Conservation (phyloP, 2,888 invertebrate species). For the Pristionchus maxplancki region DNA sequence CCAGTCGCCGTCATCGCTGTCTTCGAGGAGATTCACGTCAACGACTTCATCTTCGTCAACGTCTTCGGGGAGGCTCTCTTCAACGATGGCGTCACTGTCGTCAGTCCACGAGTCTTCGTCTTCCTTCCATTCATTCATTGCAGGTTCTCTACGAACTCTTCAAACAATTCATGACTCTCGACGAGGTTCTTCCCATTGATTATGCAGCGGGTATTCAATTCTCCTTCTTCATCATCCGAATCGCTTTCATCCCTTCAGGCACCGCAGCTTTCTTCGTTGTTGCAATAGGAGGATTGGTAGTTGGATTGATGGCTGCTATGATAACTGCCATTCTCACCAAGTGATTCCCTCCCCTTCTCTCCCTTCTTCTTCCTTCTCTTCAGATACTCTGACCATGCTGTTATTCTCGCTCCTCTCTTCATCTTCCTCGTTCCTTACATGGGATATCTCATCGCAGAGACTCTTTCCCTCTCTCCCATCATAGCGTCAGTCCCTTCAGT, state of each 20-base stretch:
- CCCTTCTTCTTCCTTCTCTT: neutral
- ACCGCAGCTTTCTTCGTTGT: slow-evolving; percentile 73
- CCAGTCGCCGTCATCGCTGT: slow-evolving; percentile 54
- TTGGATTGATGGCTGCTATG: slow-evolving; percentile 75
- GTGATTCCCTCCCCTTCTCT: slow-evolving; percentile 54
- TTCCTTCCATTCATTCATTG: neutral
- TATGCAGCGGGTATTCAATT: neutral
- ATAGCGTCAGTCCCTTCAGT: slow-evolving; percentile 87
- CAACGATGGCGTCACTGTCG: slow-evolving; percentile 89
- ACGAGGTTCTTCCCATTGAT: neutral
- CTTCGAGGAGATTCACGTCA: slow-evolving; percentile 84
- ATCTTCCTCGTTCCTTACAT: slow-evolving; percentile 98
- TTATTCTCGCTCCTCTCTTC: slow-evolving; percentile 97
- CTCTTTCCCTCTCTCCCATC: slow-evolving; percentile 98
- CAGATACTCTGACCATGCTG: slow-evolving; percentile 92
- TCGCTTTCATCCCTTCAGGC: no score
- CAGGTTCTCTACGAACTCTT: slow-evolving; percentile 36
- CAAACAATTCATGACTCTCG: slow-evolving; percentile 41
- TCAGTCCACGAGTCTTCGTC: slow-evolving; percentile 38
- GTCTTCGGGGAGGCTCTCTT: slow-evolving; percentile 87
- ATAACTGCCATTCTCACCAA: slow-evolving; percentile 71
- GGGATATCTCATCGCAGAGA: slow-evolving; percentile 96
- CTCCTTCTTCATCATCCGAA: no score
- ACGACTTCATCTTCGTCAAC: slow-evolving; percentile 96
- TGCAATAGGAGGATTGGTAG: slow-evolving; percentile 72